These are phyloP conservation scores for Elegia similella DNA, from an alignment of 2,888 invertebrate species.

Conservation along the genomic window DNA sequence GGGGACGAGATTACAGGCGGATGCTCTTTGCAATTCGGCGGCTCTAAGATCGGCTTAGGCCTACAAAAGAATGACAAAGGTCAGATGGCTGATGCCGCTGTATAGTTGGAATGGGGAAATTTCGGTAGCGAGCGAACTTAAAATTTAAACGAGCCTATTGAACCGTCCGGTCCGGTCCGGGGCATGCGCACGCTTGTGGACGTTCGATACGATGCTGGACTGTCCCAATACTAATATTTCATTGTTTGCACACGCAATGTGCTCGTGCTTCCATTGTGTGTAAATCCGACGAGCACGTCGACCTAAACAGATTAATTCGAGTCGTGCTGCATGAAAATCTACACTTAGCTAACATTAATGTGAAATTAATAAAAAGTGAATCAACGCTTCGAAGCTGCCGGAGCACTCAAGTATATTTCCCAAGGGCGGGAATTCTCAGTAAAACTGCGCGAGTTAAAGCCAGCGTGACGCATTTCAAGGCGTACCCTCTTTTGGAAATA, in stretches of 20 bases:
- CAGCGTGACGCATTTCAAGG: slow-evolving; percentile 39
- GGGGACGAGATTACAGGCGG: slow-evolving; percentile 47
- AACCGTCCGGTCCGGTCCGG: slow-evolving; percentile 22
- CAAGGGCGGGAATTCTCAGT: slow-evolving; percentile 46
- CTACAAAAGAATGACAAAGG: slow-evolving; percentile 45
- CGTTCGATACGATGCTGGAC: slow-evolving; percentile 43
- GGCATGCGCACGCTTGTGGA: slow-evolving; percentile 40
- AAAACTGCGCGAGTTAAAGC: slow-evolving; percentile 43
- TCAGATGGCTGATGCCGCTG: slow-evolving; percentile 18
- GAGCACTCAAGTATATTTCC: slow-evolving; percentile 44
- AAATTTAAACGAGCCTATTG: slow-evolving; percentile 39
- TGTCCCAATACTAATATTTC: slow-evolving; percentile 56
- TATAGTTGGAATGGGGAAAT: slow-evolving; percentile 17
- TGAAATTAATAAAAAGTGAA: slow-evolving; percentile 37
- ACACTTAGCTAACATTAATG: slow-evolving; percentile 29
- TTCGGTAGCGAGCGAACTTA: slow-evolving; percentile 34
- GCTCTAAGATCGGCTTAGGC: slow-evolving; percentile 50
- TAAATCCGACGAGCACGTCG: slow-evolving; percentile 59
- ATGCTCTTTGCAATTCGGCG: slow-evolving; percentile 46
- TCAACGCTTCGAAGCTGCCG: slow-evolving; percentile 29
- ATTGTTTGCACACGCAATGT: slow-evolving; percentile 61
- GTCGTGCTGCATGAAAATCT: slow-evolving; percentile 40
- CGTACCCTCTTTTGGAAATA: slow-evolving; percentile 50
- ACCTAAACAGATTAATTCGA: slow-evolving; percentile 55
- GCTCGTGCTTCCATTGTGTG: slow-evolving; percentile 60